Base-by-base conservation (phyloP, 2,113 vertebrate genomes). In the Antidorcas marsupialis region DNA sequence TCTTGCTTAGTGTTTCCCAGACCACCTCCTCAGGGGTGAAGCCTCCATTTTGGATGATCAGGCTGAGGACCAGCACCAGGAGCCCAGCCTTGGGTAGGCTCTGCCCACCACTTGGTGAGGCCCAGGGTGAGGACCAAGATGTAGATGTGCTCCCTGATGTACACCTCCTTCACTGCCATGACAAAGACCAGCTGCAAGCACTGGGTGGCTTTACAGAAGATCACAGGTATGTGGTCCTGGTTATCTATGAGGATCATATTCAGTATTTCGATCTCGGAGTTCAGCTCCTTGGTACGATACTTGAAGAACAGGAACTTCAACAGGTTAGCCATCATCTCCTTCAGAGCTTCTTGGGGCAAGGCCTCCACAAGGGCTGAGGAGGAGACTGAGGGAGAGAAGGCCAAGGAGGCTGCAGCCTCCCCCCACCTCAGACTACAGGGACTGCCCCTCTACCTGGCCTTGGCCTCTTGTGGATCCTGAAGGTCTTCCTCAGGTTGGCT, bases 171-270 rank as follows among this genome's bases (percentile, higher is more conserved):
- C 43, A 94, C 2, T 0, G 87, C 79, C n/a, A 97, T 6, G 36
- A 89, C 97, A 84, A 93, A 95, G 3, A 94, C 30, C 64, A 95
- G 13, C 30, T 33, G 23, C 36, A 91, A 2, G 17, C 21, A 52
- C 19, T 79, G 19, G 3, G 15, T 5, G 0, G 50, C 94, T 9
- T 13, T 15, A 0, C 17, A 16, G 28, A 96, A 45, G 53, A 78
- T 25, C 17, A 28, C 6, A 2, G n/a, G 81, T 11, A 91, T 85
- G 5, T 11, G 9, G 0, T 76, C n/a, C 19, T 28, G 55, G 27
- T 53, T 2, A 2, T 39, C 39, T 0, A 1, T 7, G 13, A 33
- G 6, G 33, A 52, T 21, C 1, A 30, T 1, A 23, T 16, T 27
- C 64, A 62, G 25, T n/a, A 91, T 52, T 27, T 90, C 6, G 0